Evolutionary conservation across 1,140 invertebrate genomes (phyloP).

Genomic region (Pemphigus obesinymphae): DNA sequence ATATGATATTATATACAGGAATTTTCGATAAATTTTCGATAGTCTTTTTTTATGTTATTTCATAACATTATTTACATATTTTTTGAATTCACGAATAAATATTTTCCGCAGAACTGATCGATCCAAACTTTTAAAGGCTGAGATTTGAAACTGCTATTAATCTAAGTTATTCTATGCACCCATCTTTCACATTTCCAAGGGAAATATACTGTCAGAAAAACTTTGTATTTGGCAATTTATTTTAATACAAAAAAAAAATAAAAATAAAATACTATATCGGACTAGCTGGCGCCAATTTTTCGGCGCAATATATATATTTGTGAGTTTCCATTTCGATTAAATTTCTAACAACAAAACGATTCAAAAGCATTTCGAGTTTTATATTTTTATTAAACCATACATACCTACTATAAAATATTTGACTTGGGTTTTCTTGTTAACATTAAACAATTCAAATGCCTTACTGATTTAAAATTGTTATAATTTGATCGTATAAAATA

Average conservation of each 20-base stretch:
- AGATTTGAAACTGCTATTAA: constrained; percentile 22
- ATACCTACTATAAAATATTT: too few relatives aligned
- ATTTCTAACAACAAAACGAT: background rate
- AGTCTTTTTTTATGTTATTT: background rate
- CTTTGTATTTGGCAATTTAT: constrained; percentile 10
- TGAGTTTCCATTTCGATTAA: background rate
- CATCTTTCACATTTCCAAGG: background rate
- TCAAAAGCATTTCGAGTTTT: too few relatives aligned
- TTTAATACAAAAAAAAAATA: too few relatives aligned
- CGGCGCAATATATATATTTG: too few relatives aligned
- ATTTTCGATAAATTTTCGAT: background rate
- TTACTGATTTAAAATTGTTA: too few relatives aligned
- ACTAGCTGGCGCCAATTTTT: constrained; percentile 6
- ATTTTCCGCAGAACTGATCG: too few relatives aligned
- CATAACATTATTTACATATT: too few relatives aligned
- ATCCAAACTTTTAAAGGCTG: background rate
- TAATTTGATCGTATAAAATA: too few relatives aligned
- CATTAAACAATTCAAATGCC: too few relatives aligned
- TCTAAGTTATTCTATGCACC: background rate
- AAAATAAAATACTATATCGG: background rate
- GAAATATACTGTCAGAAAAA: background rate
- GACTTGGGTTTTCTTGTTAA: too few relatives aligned
- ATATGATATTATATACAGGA: background rate
- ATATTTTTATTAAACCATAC: too few relatives aligned
- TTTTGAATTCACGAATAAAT: too few relatives aligned